phyloP scores from a whole-genome alignment of 92 coral and sea anemone species.

The Epizoanthus ramosus region DNA sequence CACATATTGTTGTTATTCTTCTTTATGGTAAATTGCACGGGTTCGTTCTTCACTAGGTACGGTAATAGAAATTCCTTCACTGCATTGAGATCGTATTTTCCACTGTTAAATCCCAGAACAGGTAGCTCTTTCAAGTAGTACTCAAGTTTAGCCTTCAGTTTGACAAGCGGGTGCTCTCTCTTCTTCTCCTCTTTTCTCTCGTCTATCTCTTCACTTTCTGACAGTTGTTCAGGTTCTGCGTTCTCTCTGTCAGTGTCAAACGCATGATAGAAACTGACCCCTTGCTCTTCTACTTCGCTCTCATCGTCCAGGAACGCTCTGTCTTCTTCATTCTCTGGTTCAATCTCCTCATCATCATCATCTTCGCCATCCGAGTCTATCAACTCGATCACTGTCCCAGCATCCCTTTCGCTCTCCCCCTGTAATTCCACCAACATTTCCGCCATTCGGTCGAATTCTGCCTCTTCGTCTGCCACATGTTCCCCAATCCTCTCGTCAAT shows the following conservation, averaged over 20 bases:
- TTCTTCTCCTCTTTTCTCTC: not conserved
- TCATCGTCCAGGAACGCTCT: constrained; percentile 26
- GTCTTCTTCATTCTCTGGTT: constrained; percentile 36
- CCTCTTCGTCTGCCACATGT: too few species aligned
- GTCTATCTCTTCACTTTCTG: not conserved
- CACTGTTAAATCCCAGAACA: not conserved
- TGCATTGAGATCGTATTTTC: too few species aligned
- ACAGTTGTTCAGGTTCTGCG: not conserved
- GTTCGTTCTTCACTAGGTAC: not conserved
- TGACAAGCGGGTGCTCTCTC: not conserved
- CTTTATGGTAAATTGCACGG: not conserved
- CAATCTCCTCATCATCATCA: constrained; percentile 27
- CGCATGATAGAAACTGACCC: constrained; percentile 29
- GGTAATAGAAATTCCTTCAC: too few species aligned
- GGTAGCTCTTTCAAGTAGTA: not conserved
- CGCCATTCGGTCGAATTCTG: too few species aligned
- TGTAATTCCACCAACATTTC: too few species aligned
- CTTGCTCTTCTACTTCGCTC: constrained; percentile 16
- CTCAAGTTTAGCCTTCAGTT: not conserved
- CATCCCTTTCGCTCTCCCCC: too few species aligned
- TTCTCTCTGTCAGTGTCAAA: constrained; percentile 31
- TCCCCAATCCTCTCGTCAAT: constrained; percentile 8
- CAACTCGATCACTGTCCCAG: too few species aligned
- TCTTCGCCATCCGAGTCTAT: too few species aligned
- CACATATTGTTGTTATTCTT: too few species aligned